Evolutionary conservation across 2,888 invertebrate species (phyloP).

Genomic region (Gymnosoma rotundatum): DNA sequence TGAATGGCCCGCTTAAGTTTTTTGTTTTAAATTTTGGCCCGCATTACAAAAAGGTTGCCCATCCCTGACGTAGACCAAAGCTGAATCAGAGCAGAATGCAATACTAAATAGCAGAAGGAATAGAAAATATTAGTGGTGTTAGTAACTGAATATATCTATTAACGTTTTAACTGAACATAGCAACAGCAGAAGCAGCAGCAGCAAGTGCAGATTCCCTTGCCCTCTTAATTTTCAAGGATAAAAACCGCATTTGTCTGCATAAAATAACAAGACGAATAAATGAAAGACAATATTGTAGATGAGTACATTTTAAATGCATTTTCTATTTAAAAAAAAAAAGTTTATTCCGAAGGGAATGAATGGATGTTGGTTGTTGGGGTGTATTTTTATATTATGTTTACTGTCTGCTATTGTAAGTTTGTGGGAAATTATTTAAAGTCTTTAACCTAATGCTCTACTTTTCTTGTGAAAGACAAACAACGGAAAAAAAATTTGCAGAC

Average conservation of each 20-base stretch:
- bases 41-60: too few species aligned
- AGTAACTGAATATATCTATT: constrained; percentile 23
- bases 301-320: constrained; percentile 31
- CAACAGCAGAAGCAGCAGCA: not conserved
- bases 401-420: constrained; percentile 43
- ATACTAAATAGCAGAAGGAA: not conserved
- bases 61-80: constrained; percentile 38
- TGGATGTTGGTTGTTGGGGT: constrained; percentile 13
- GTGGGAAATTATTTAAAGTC: constrained; percentile 42
- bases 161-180: not conserved
- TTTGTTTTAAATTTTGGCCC: too few species aligned
- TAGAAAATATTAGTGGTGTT: not conserved
- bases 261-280: constrained; percentile 65
- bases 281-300: constrained; percentile 47
- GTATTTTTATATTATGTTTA: constrained; percentile 35
- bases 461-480: constrained; percentile 36
- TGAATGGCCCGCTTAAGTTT: too few species aligned
- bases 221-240: constrained; percentile 58
- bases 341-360: constrained; percentile 2
- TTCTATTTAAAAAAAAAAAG: constrained; percentile 8
- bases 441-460: constrained; percentile 69
- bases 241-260: constrained; percentile 69
- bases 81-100: constrained; percentile 50
- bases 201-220: constrained; percentile 2
- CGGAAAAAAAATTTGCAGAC: constrained; percentile 33